Evolutionary conservation across 2,797 vertebrate genomes (phyloP).

Genomic region (Threskiornis aethiopicus): DNA sequence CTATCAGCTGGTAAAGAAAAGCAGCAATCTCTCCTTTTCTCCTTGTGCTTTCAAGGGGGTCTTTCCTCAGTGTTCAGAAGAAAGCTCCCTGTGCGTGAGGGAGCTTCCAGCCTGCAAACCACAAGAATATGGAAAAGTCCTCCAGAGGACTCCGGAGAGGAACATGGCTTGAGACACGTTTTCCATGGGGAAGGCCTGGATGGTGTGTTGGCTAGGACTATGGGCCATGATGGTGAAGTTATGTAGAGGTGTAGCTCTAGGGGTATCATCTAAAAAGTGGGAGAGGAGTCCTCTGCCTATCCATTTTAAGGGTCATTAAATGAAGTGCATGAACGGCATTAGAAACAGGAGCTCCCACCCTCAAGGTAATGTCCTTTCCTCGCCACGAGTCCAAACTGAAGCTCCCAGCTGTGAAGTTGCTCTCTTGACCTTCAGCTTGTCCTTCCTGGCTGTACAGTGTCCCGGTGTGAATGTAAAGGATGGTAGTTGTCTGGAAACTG

Average conservation of each 20-base stretch:
- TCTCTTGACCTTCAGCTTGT: background rate
- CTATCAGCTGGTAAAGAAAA: background rate
- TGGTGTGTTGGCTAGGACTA: background rate
- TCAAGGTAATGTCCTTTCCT: background rate
- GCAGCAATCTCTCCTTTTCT: background rate
- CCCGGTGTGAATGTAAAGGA: background rate
- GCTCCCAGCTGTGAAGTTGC: background rate
- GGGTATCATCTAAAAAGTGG: background rate
- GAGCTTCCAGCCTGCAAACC: background rate
- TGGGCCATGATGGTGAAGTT: background rate
- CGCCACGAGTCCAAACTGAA: background rate
- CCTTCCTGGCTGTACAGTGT: background rate
- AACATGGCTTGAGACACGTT: background rate
- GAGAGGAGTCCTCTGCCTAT: background rate
- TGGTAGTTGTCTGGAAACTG: background rate
- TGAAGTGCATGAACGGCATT: background rate
- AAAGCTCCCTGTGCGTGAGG: background rate
- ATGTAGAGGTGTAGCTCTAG: background rate
- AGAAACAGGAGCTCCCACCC: background rate
- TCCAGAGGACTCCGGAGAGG: background rate
- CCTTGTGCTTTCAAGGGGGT: background rate
- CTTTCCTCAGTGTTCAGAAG: background rate
- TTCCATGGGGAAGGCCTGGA: background rate
- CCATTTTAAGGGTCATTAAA: background rate
- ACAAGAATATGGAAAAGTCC: background rate